Base-by-base conservation (phyloP, 2,888 invertebrate genomes). In the Cerceris rybyensis region DNA sequence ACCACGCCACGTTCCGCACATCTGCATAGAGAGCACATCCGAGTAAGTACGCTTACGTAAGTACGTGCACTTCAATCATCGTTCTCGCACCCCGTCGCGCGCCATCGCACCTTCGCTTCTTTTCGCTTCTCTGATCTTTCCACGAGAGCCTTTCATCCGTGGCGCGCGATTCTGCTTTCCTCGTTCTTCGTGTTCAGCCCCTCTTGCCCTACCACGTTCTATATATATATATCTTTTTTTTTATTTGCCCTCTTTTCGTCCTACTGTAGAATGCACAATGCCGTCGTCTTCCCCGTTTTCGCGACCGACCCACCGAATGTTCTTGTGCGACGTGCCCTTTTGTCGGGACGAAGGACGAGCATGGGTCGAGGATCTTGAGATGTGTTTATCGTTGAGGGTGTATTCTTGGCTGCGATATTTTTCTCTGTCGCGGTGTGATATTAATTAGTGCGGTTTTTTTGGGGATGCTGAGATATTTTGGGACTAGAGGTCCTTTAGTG, bases 11-110 rank as follows among this genome's bases (percentile, higher is more conserved):
- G 69, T 68, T 70, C 58, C 74, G 64, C 79, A 72, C 76, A 70
- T 68, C 63, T 65, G 71, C 57, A 60, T 58, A 70, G 70, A 54
- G 70, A 66, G 52, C 49, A 73, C 65, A 80, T 80, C 82, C 78
- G 84, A 88, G 86, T 88, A 88, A 89, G 87, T 87, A 88, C 85
- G 85, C 83, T 80, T 84, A 87, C 86, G 85, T 90, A 90, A 90
- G 90, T 90, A 90, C 83, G 83, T 88, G 90, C 90, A 90, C 90
- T 90, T 90, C 89, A 90, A 90, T 90, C 90, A 90, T 90, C 89
- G 83, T 88, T 89, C 88, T 88, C 88, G 85, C 87, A 87, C 87
- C 83, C 82, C 85, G 84, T 85, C 85, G 88, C 86, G 85, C 88
- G 80, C 87, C 88, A 88, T 90, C 88, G 86, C 88, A 85, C 87